Base-by-base conservation (phyloP, 2,113 vertebrate species). In the Gila orcuttii region DNA sequence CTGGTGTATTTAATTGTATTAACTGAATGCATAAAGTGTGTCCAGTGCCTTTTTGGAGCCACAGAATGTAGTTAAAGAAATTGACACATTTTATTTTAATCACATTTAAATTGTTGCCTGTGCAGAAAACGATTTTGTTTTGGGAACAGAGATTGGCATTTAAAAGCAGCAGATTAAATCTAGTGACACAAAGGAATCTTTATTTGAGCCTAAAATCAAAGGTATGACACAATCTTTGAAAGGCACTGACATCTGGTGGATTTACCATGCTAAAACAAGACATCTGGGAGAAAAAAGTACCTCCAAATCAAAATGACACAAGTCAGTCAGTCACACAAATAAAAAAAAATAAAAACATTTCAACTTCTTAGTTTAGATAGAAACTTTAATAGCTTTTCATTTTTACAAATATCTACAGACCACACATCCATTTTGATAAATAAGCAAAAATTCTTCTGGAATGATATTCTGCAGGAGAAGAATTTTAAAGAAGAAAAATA, bases 331-430 rank as follows among this genome's bases (percentile, higher is more conserved):
- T 88, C 81, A 89, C 36, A 36, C 6, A 36, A 39, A 39, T 6
- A 39, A 39, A 82, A 52, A 4, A 3, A 13, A 21, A 55, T 0
- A 23, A 57, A 21, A 8, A 23, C 76, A 90, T 23, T 11, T 57
- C 6, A 6, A 28, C 19, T 93, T 88, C 13, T 93, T 88, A 89
- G 69, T 84, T 87, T 86, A 90, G 85, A 60, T 90, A 89, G 87
- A 94, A 93, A 93, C 91, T 94, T 95, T 96, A 95, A 93, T 95
- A 91, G 89, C 90, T 88, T 93, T 91, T 92, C 21, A 82, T 71
- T 94, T 95, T 93, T 95, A 95, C 94, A 96, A 90, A 93, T 95
- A 95, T 93, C 91, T 94, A 95, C 93, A 95, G 89, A 91, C 87
- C 64, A 83, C 93, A 85, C 86, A 93, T 93, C 86, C 75, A 91